Base-by-base conservation (phyloP, 2,113 vertebrate species). In the Bubalus kerabau region DNA sequence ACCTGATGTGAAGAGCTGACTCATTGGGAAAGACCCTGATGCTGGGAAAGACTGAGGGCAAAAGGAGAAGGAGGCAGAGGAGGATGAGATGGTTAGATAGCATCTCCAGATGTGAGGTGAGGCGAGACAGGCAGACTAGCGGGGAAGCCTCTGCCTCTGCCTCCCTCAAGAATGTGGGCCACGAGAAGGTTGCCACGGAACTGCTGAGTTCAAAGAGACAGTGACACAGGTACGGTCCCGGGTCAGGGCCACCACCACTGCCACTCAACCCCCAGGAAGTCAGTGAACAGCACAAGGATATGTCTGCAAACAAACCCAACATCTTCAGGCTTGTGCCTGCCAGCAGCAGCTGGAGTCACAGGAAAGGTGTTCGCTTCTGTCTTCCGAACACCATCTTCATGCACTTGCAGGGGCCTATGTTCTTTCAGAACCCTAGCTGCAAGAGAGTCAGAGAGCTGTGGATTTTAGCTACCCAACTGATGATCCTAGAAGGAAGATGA, bases 341-440 rank as follows among this genome's bases (percentile, higher is more conserved):
- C 64, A 28, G 23, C 9, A 57, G 24, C 17, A 32, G 19, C 59
- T 82, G n/a, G n/a, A 88, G 21, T 23, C 54, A 43, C 5, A 30
- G 28, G 11, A 62, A 84, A 62, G 15, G 26, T 4, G 6, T 3
- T 92, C 6, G 0, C 43, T 74, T 28, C 26, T 2, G 13, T 82
- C 43, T 80, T 83, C 71, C 87, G 60, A 87, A 95, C 1, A 11
- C 23, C 28, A 56, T 30, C 60, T 83, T 6, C 1, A 0, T 26
- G n/a, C 12, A 56, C 30, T 2, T 71, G 13, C 3, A 21, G 67
- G n/a, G 87, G 54, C 36, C n/a, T 78, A n/a, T 86, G 76, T 95
- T 85, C 74, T 90, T 59, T 50, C 8, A 57, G 84, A 90, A 92
- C 11, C 26, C 23, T 96, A 91, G 91, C 76, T 94, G 81, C 95